Evolutionary conservation across 2,797 vertebrate genomes (phyloP), one percentile per base, ranked within the genome.

Genomic region (Glossophaga mutica): DNA sequence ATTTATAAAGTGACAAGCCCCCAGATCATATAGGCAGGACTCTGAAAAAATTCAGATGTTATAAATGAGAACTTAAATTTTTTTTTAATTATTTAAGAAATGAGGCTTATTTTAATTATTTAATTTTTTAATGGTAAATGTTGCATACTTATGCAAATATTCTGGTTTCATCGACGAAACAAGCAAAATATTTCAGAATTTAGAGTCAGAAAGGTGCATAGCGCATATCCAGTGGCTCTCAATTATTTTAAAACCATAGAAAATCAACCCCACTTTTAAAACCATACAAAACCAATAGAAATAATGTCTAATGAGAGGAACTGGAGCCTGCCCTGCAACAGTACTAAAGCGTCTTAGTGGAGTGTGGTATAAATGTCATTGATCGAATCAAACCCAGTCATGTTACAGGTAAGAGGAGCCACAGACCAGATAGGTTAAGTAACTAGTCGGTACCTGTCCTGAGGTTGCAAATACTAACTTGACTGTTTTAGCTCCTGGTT

Each of bases 401-500:
- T 71, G 42, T 11, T 65, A n/a, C 2, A 24, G 6, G 21, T 59
- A 52, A 67, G 44, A 85, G 71, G 39, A 34, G 26, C 39, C 83
- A 3, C 16, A 88, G 62, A 82, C 46, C 39, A 57, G 21, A n/a
- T 57, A 57, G 24, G n/a, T 44, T 84, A 81, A 87, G 48, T 81
- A 91, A 90, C 18, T 94, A 85, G 90, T 81, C 73, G 2, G 11
- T 74, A 87, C 65, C 52, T 88, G 21, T 34, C 52, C 21, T 81
- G 16, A 32, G 34, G 68, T 55, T 94, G 46, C 29, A 92, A 84
- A 62, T 90, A 73, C 14, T 48, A 15, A 48, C 88, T 90, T 93
- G 62, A 78, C 92, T 96, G 87, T 86, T 95, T 93, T 92, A 82
- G 37, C 62, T 94, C 57, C 42, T 78, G 16, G 22, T 26, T 90